Percentiles rank a stretch among this genome's conserved stretches.
These are phyloP conservation scores for Hirtodrosophila histrioides DNA, from an alignment of 2,888 invertebrate species.

Conservation along the genomic window DNA sequence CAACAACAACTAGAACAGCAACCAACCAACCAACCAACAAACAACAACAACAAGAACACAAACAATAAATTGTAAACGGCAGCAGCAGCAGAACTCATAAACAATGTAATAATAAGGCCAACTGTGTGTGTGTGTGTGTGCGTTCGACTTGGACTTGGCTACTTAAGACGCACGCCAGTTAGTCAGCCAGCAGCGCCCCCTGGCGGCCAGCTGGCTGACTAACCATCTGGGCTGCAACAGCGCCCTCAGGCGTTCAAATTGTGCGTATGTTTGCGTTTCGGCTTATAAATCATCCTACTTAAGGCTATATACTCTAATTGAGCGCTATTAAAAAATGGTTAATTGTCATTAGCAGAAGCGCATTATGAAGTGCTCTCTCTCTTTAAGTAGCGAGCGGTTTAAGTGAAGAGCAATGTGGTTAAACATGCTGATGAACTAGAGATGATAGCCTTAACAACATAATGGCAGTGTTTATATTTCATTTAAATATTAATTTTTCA, in stretches of 20 bases:
- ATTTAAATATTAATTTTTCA: no score
- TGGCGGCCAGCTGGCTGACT: conserved; percentile 27
- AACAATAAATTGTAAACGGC: conserved; percentile 67
- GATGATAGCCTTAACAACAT: neutral
- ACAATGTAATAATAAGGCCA: conserved; percentile 77
- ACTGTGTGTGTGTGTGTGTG: conserved; percentile 49
- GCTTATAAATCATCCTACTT: conserved; percentile 72
- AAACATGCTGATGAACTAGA: neutral
- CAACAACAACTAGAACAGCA: conserved; percentile 43
- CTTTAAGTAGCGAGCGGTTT: neutral
- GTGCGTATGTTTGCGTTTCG: conserved; percentile 11
- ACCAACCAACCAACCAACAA: conserved; percentile 15
- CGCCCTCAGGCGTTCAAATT: conserved; percentile 37
- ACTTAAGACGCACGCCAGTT: conserved; percentile 45
- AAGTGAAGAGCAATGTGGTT: conserved; percentile 12
- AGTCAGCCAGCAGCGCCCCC: conserved; percentile 32
- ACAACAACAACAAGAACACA: conserved; percentile 41
- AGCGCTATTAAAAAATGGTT: conserved; percentile 68
- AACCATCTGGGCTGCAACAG: neutral
- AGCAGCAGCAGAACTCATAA: conserved; percentile 62
- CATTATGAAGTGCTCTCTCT: conserved; percentile 13
- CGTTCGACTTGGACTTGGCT: conserved; percentile 28
- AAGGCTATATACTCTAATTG: conserved; percentile 69
- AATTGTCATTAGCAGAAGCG: conserved; percentile 66
- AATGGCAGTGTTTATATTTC: no score